phyloP scores from a whole-genome alignment of 2,797 vertebrate genomes.

The Sebastes kiyomatsui region DNA sequence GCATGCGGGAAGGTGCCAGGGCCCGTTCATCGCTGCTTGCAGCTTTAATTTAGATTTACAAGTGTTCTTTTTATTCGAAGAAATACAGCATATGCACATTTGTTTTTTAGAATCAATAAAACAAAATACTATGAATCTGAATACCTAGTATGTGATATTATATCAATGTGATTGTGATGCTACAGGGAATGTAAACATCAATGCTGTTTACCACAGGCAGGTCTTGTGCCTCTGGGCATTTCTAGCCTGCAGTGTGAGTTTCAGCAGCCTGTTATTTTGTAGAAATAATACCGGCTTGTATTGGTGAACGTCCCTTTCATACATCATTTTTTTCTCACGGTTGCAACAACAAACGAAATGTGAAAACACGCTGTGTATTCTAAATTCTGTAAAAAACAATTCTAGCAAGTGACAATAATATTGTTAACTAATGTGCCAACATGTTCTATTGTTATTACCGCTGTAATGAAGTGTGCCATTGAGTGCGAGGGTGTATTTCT shows the following conservation, averaged over 20 bases:
- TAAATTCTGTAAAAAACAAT: neutral
- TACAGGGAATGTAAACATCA: conserved; percentile 4
- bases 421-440: neutral
- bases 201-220: neutral
- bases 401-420: neutral
- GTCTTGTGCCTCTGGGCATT: conserved; percentile 10
- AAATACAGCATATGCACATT: neutral
- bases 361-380: neutral
- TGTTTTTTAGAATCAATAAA: neutral
- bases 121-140: neutral
- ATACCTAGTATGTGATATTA: neutral
- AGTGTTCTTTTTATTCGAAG: no score
- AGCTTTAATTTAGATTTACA: no score
- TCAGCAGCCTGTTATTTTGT: neutral
- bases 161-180: neutral
- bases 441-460: neutral
- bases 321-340: neutral
- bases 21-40: no score
- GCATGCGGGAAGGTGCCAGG: no score
- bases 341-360: neutral
- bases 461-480: neutral
- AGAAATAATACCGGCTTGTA: neutral
- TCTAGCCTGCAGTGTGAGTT: neutral
- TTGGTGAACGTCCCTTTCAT: neutral
- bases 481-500: neutral